Evolutionary conservation across 2,113 vertebrate genomes (phyloP).

Genomic region (chimpanzee (Pan troglodytes)): NHGRI_mPanTro3-v2.1_pri NC_072402.2:126590001-126590500

Average conservation of each 20-base stretch:
- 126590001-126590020: background rate
- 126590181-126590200: background rate
- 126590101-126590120: background rate
- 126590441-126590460: slow-evolving; percentile 57
- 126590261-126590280: slow-evolving; percentile 33
- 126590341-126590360: slow-evolving; percentile 65
- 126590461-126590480: slow-evolving; percentile 47
- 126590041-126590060: background rate
- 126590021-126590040: background rate
- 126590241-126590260: slow-evolving; percentile 33
- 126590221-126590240: slow-evolving; percentile 47
- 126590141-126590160: background rate
- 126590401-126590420: slow-evolving; percentile 60
- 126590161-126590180: background rate
- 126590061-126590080: background rate
- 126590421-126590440: slow-evolving; percentile 62
- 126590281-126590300: slow-evolving; percentile 40
- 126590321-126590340: slow-evolving; percentile 51
- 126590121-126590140: background rate
- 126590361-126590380: slow-evolving; percentile 55
- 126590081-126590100: background rate
- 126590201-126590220: background rate
- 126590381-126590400: slow-evolving; percentile 70
- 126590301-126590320: slow-evolving; percentile 9
- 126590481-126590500: slow-evolving; percentile 23